Percentiles rank a stretch among this genome's conserved stretches.
Conservation (phyloP, 2,797 vertebrate genomes). For the Pristis pectinata region DNA sequence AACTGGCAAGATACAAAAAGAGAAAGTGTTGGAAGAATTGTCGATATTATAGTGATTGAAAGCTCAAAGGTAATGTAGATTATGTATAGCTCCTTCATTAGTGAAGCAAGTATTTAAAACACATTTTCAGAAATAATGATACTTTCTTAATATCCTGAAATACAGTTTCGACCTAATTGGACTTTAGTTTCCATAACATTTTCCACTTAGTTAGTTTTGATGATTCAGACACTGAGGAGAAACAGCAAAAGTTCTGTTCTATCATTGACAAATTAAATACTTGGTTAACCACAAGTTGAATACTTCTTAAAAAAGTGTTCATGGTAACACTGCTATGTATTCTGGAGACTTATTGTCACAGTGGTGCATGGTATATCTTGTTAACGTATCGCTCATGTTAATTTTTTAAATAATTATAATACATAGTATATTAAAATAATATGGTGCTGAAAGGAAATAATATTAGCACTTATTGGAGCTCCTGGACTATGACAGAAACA, state of each 20-base stretch:
- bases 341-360: neutral
- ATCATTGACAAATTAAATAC: neutral
- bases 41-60: neutral
- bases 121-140: neutral
- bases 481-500: neutral
- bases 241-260: neutral
- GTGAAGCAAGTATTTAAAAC: neutral
- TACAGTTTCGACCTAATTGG: neutral
- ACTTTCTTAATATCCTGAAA: neutral
- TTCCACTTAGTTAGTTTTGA: neutral
- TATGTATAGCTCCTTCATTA: neutral
- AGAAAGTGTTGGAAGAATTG: neutral
- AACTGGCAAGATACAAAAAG: neutral
- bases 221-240: too few species aligned
- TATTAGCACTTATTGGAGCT: neutral
- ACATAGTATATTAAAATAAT: neutral
- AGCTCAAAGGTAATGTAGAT: neutral
- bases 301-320: neutral
- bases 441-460: neutral
- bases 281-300: conserved; percentile 26
- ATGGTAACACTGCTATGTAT: neutral
- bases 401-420: neutral
- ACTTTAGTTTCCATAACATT: neutral
- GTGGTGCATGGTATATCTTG: neutral
- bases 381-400: neutral